A percentile compares a stretch with the other conserved stretches of the same genome.
Evolutionary conservation across 1,140 invertebrate genomes (phyloP).

Genomic region (Aphelenchoides avenae): DNA sequence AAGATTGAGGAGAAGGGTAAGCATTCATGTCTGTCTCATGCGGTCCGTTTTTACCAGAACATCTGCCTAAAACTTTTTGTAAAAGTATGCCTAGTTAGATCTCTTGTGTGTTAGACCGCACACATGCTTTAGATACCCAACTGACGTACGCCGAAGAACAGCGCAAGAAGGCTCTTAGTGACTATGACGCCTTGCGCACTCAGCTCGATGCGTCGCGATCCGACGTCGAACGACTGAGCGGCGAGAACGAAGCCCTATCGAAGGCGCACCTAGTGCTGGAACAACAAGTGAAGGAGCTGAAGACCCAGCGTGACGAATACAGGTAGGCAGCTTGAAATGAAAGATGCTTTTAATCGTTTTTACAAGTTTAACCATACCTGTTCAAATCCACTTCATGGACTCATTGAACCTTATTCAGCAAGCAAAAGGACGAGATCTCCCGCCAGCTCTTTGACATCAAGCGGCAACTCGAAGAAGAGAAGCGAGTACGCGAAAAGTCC

Average conservation of each 20-base stretch:
- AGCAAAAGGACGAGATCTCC: conserved; percentile 52
- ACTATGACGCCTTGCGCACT: conserved; percentile 38
- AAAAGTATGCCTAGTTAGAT: too few species aligned
- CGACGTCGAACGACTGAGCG: conserved; percentile 42
- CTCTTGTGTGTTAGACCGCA: background rate
- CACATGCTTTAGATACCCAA: conserved; percentile 45
- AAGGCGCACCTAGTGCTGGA: conserved; percentile 43
- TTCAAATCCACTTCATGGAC: background rate
- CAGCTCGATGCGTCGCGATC: conserved; percentile 36
- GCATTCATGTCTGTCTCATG: background rate
- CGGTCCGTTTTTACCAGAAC: too few species aligned
- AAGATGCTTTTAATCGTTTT: background rate
- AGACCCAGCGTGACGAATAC: conserved; percentile 54
- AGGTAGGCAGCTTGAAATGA: conserved; percentile 13
- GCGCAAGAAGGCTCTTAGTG: conserved; percentile 26
- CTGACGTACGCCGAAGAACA: conserved; percentile 44
- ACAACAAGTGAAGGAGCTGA: conserved; percentile 52
- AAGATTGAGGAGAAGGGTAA: conserved; percentile 53
- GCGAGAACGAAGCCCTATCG: conserved; percentile 40
- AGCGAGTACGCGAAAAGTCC: conserved; percentile 21
- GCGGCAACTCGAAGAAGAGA: conserved; percentile 45
- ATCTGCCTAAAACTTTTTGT: conserved; percentile 4
- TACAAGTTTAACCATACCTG: background rate
- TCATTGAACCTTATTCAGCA: conserved; percentile 38
- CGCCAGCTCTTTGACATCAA: conserved; percentile 47